A percentile compares a stretch with the other conserved stretches of the same genome.
Conservation (phyloP, 2,888 invertebrate species). For the Netelia melanura region DNA sequence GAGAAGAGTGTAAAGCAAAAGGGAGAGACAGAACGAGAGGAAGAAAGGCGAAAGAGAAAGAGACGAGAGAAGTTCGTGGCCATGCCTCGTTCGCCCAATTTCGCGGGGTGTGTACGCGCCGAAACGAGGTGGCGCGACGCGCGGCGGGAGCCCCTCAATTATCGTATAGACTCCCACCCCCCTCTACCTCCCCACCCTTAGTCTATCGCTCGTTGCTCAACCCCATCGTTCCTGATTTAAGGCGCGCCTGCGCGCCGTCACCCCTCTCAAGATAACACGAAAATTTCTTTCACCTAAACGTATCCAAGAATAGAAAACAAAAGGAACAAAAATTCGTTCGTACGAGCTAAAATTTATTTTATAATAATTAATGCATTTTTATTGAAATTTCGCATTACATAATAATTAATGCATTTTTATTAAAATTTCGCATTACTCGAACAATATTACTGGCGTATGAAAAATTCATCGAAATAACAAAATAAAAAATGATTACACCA, state of each 20-base stretch:
- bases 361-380: no score
- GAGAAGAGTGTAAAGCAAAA: conserved; percentile 19
- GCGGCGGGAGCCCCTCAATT: conserved; percentile 78
- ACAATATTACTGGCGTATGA: no score
- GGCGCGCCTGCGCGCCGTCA: conserved; percentile 56
- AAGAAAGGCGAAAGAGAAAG: conserved; percentile 70
- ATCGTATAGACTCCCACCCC: conserved; percentile 68
- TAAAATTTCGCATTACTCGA: not conserved
- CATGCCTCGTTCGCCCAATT: conserved; percentile 80
- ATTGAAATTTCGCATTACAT: no score
- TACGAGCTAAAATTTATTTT: not conserved
- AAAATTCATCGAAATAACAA: no score
- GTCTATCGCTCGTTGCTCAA: conserved; percentile 56
- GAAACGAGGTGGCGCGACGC: conserved; percentile 78
- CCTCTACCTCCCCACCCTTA: not conserved
- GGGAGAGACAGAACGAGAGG: conserved; percentile 29
- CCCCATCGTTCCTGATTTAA: conserved; percentile 71
- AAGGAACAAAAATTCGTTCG: conserved; percentile 5
- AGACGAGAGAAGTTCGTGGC: conserved; percentile 75
- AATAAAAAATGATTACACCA: no score
- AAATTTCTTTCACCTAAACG: not conserved
- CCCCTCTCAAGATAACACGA: not conserved
- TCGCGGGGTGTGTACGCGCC: conserved; percentile 76
- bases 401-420: not conserved
- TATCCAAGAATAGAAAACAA: not conserved